These are phyloP conservation scores for Dermochelys coriacea DNA, from an alignment of 2,797 vertebrate species.

Conservation along the genomic window DNA sequence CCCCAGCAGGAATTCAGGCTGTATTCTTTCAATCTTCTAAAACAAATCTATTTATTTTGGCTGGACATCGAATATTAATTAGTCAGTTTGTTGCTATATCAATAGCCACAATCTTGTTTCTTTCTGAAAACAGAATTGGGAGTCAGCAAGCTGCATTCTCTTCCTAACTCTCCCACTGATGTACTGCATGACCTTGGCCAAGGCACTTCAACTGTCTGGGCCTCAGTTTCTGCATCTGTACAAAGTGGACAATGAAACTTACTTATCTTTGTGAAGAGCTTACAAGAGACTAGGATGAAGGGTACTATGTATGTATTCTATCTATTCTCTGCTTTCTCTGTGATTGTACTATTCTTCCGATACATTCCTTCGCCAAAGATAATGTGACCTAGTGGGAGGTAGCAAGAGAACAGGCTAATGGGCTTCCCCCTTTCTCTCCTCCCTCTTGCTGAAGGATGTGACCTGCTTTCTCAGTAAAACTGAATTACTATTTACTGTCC, in stretches of 20 bases:
- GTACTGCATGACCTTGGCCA: background rate
- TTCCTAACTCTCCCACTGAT: background rate
- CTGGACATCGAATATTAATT: background rate
- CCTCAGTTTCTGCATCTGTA: background rate
- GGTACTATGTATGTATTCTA: background rate
- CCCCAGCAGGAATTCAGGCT: conserved; percentile 12
- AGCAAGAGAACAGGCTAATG: background rate
- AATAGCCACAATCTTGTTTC: background rate
- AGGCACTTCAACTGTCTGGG: background rate
- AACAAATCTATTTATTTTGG: conserved; percentile 29
- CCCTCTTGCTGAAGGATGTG: background rate
- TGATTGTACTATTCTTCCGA: background rate
- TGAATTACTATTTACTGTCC: background rate
- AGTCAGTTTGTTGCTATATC: background rate
- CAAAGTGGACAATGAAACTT: background rate
- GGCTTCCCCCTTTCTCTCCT: background rate
- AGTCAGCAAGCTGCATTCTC: accelerated
- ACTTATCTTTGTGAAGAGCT: background rate
- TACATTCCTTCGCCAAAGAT: background rate
- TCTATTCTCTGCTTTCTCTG: background rate
- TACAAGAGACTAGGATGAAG: background rate
- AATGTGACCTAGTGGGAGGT: background rate
- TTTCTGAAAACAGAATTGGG: background rate
- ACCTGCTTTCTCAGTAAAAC: background rate
- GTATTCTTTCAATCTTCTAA: background rate